Percentiles rank a stretch among this genome's conserved stretches.
Evolutionary conservation across 2,888 invertebrate genomes (phyloP).

Genomic region (Glaucopsyche alexis): DNA sequence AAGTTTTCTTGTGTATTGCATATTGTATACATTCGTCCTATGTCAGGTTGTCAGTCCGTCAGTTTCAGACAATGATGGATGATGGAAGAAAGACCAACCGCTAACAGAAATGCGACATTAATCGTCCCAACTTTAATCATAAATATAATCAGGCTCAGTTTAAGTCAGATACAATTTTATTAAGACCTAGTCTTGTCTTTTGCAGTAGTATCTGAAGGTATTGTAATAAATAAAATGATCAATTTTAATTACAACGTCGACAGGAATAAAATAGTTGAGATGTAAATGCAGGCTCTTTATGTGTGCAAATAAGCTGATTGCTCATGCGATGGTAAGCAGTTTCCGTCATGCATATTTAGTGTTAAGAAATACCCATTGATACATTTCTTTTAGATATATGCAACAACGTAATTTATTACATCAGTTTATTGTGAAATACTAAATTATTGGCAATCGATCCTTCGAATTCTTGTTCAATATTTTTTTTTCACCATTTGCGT

Average conservation of each 20-base stretch:
- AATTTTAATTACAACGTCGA: conserved; percentile 12
- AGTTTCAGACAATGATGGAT: conserved; percentile 17
- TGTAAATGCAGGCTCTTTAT: conserved; percentile 19
- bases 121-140: not conserved
- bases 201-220: not conserved
- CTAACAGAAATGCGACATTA: conserved; percentile 5
- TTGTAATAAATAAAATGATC: conserved; percentile 7
- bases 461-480: not conserved
- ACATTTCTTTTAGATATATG: conserved; percentile 20
- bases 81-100: conserved; percentile 16
- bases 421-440: not conserved
- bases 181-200: not conserved
- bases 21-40: conserved; percentile 9
- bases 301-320: conserved; percentile 27
- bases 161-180: not conserved
- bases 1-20: conserved; percentile 2
- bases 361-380: conserved; percentile 24
- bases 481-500: not conserved
- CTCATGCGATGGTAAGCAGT: conserved; percentile 10
- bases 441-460: not conserved
- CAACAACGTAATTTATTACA: conserved; percentile 17
- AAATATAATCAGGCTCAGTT: no score
- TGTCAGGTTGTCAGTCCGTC: conserved; percentile 7
- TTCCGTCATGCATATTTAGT: conserved; percentile 28
- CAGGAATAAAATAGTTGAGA: conserved; percentile 12